A percentile compares a stretch with the other conserved stretches of the same genome.
Conservation (phyloP, 2,888 invertebrate genomes). For the Arenicola marina region DNA sequence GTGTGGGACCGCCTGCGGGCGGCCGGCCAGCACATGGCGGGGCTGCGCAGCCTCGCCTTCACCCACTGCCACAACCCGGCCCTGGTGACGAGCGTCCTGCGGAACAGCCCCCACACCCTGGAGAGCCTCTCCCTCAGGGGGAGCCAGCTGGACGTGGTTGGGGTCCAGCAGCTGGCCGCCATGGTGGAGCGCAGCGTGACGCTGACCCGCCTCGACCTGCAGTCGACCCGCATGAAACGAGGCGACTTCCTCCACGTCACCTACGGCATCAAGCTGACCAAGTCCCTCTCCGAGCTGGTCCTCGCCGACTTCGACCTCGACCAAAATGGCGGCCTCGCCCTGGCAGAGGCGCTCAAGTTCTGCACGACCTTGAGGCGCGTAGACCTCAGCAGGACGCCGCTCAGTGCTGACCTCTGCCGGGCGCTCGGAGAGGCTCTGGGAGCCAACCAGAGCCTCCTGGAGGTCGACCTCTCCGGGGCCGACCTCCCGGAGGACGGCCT, state of each 20-base stretch:
- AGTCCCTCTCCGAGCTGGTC: constrained; percentile 73
- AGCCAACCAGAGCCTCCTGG: constrained; percentile 36
- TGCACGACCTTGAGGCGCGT: constrained; percentile 42
- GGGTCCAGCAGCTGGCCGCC: constrained; percentile 39
- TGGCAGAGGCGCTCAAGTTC: constrained; percentile 38
- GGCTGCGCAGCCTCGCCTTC: constrained; percentile 41
- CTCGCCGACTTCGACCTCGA: constrained; percentile 93
- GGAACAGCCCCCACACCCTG: constrained; percentile 42
- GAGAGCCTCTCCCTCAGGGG: constrained; percentile 38
- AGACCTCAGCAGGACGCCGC: constrained; percentile 42
- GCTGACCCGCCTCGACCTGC: constrained; percentile 24
- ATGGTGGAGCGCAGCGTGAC: constrained; percentile 38
- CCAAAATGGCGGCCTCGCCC: constrained; percentile 30
- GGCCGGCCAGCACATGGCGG: constrained; percentile 40
- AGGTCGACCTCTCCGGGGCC: constrained; percentile 34
- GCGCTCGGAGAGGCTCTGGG: constrained; percentile 37
- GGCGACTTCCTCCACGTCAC: constrained; percentile 44
- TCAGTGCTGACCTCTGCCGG: constrained; percentile 42
- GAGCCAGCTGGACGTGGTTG: constrained; percentile 44
- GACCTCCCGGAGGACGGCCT: neutral
- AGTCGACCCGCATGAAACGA: constrained; percentile 36
- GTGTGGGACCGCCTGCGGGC: constrained; percentile 47
- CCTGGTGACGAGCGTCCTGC: constrained; percentile 46
- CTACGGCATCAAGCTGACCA: constrained; percentile 44
- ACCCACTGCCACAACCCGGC: constrained; percentile 36